These are phyloP conservation scores for Lithobius niger DNA, from an alignment of 1,140 invertebrate species.

Conservation along the genomic window DNA sequence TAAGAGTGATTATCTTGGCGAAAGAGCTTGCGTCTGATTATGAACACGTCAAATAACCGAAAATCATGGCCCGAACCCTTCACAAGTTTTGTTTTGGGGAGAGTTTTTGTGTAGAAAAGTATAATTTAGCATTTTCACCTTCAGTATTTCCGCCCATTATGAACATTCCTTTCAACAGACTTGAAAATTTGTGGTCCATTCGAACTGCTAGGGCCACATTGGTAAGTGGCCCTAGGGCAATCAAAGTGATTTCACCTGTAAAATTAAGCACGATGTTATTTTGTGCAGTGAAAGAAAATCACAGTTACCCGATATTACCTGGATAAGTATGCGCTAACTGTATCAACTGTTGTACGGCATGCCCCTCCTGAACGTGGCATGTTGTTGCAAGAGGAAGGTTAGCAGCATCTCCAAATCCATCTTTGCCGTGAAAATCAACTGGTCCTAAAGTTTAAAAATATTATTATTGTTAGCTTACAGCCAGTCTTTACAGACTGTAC, in stretches of 20 bases:
- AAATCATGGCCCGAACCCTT: background rate
- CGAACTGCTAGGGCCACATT: conserved; percentile 57
- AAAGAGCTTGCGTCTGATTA: no score
- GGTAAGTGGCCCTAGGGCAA: conserved; percentile 57
- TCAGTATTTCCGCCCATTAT: conserved; percentile 64
- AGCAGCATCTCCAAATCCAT: conserved; percentile 48
- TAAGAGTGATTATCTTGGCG: no score
- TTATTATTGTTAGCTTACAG: no score
- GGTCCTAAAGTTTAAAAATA: no score
- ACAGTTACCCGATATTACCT: conserved; percentile 22
- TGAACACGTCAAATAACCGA: no score
- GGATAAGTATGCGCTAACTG: conserved; percentile 35
- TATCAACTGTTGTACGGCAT: conserved; percentile 37
- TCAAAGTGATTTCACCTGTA: conserved; percentile 39
- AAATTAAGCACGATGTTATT: conserved; percentile 11
- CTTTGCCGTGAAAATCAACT: conserved; percentile 38
- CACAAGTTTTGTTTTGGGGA: no score
- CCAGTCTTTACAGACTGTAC: no score
- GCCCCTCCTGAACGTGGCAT: conserved; percentile 19
- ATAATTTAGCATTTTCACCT: conserved; percentile 30
- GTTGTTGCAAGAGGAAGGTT: conserved; percentile 19
- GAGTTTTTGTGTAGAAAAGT: conserved; percentile 3
- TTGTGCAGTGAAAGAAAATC: conserved; percentile 16
- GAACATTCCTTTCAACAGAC: conserved; percentile 45
- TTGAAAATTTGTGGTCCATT: conserved; percentile 46